Percentiles rank a stretch among this genome's conserved stretches.
Conservation (phyloP, 2,888 invertebrate species). For the Pimpla rufipes region DNA sequence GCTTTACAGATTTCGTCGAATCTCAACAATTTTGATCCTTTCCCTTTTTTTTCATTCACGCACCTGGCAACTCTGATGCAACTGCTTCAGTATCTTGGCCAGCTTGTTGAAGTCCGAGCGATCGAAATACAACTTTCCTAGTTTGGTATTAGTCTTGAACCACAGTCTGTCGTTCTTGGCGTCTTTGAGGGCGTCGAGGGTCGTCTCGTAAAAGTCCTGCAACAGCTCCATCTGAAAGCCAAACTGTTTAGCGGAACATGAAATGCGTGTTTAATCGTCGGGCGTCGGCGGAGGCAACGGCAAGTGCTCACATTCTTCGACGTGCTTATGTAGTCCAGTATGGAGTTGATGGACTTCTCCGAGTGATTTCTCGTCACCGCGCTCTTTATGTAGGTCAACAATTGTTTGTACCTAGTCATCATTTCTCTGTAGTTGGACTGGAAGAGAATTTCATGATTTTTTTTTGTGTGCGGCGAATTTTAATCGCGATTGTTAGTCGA, state of each 20-base stretch:
- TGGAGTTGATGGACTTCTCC: slow-evolving; percentile 99
- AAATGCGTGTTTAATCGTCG: slow-evolving; percentile 31
- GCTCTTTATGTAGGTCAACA: slow-evolving; percentile 99
- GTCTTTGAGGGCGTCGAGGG: slow-evolving; percentile 96
- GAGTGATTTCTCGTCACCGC: slow-evolving; percentile 99
- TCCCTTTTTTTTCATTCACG: no score
- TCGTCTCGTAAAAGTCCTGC: slow-evolving; percentile 99
- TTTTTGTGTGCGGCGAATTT: background rate
- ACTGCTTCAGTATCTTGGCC: slow-evolving; percentile 98
- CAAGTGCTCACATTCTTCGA: slow-evolving; percentile 96
- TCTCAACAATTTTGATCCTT: no score
- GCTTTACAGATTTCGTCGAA: no score
- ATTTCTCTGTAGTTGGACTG: slow-evolving; percentile 97
- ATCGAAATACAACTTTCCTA: slow-evolving; percentile 99
- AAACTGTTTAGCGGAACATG: slow-evolving; percentile 67
- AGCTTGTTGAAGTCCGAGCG: slow-evolving; percentile 97
- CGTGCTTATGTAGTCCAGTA: slow-evolving; percentile 99
- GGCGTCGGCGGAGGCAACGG: no score
- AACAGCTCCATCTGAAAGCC: slow-evolving; percentile 95
- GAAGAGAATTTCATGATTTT: slow-evolving; percentile 72
- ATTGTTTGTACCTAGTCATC: slow-evolving; percentile 97
- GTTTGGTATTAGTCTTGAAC: slow-evolving; percentile 99
- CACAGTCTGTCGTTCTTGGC: slow-evolving; percentile 99
- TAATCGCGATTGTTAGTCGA: background rate
- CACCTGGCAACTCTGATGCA: slow-evolving; percentile 98